These are phyloP conservation scores for Hydropsyche tenuis DNA, from an alignment of 1,140 invertebrate genomes.

Conservation along the genomic window DNA sequence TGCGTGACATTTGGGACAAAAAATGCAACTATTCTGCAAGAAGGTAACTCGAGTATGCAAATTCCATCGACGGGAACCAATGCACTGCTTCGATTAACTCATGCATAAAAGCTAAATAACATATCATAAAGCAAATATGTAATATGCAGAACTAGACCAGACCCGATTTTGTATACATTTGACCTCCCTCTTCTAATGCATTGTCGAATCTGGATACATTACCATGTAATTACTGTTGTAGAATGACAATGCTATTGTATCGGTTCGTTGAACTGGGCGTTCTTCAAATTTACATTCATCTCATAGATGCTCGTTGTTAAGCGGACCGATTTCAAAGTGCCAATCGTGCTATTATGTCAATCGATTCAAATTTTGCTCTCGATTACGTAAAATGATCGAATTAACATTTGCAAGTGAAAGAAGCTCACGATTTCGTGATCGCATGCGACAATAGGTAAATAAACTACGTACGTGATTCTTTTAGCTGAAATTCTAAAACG, in stretches of 20 bases:
- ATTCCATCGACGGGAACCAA: slow-evolving; percentile 10
- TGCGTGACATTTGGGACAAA: slow-evolving; percentile 28
- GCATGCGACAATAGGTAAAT: too few relatives aligned
- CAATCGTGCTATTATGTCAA: too few relatives aligned
- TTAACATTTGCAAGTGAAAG: too few relatives aligned
- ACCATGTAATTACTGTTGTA: slow-evolving; percentile 21
- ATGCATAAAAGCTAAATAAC: too few relatives aligned
- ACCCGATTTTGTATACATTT: not conserved
- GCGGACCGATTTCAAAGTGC: too few relatives aligned
- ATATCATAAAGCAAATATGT: too few relatives aligned
- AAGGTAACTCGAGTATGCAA: slow-evolving; percentile 28
- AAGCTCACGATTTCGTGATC: too few relatives aligned
- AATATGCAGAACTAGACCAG: not conserved
- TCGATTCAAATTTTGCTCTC: too few relatives aligned
- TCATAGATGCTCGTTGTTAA: not conserved
- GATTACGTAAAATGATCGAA: too few relatives aligned
- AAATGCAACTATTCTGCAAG: slow-evolving; percentile 17
- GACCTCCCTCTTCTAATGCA: slow-evolving; percentile 4
- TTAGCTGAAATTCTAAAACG: slow-evolving; percentile 5
- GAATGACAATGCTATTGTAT: slow-evolving; percentile 21
- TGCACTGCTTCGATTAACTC: not conserved
- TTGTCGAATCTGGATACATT: slow-evolving; percentile 20
- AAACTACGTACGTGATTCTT: not conserved
- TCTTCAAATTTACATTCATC: slow-evolving; percentile 4
- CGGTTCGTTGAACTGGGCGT: slow-evolving; percentile 20